Conservation (phyloP, 2,888 invertebrate species). For the Acronicta aceris region DNA sequence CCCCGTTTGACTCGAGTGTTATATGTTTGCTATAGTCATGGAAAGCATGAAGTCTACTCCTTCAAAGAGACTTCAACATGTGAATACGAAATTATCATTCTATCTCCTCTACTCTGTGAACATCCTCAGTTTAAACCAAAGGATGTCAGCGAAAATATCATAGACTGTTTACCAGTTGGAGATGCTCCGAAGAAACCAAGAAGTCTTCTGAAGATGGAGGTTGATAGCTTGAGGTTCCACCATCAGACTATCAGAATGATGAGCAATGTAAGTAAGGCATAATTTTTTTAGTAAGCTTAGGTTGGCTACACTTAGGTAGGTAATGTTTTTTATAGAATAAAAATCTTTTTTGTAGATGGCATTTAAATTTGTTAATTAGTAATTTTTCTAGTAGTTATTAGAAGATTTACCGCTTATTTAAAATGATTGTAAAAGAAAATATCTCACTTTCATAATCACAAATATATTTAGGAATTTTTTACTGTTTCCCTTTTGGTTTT, state of each 20-base stretch:
- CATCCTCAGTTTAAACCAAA: constrained; percentile 96
- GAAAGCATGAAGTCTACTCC: constrained; percentile 97
- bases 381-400: too few relatives aligned
- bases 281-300: constrained; percentile 25
- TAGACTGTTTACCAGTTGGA: constrained; percentile 92
- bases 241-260: constrained; percentile 87
- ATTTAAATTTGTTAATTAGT: too few relatives aligned
- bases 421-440: too few relatives aligned
- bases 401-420: too few relatives aligned
- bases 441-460: too few relatives aligned
- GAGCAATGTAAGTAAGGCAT: constrained; percentile 70
- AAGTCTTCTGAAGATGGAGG: constrained; percentile 92
- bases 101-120: constrained; percentile 95
- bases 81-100: constrained; percentile 97
- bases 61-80: constrained; percentile 98
- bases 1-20: constrained; percentile 94
- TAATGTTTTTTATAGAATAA: constrained; percentile 4
- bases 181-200: constrained; percentile 92
- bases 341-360: too few relatives aligned
- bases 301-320: constrained; percentile 12
- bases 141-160: constrained; percentile 93
- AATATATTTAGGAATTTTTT: too few relatives aligned
- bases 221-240: constrained; percentile 92
- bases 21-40: constrained; percentile 96
- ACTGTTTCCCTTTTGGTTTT: too few relatives aligned